Conservation (phyloP, 1,140 invertebrate genomes). For the Zaprionus capensis region DNA sequence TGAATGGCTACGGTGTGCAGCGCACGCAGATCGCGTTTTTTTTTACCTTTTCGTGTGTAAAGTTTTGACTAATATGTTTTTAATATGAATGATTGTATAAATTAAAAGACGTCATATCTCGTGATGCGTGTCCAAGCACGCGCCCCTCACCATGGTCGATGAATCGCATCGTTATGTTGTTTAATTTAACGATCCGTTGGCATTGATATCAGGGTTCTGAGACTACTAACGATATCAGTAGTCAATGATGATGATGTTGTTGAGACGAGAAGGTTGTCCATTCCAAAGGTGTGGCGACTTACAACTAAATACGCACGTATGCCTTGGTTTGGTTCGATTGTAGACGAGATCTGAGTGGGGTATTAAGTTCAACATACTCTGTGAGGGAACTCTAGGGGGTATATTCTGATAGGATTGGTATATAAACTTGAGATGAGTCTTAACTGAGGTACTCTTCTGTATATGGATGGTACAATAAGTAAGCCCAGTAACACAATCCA, state of each 20-base stretch:
- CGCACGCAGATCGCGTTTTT: not conserved
- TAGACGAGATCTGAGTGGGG: not conserved
- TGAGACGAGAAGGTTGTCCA: slow-evolving; percentile 26
- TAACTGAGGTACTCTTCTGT: not conserved
- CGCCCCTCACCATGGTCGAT: slow-evolving; percentile 41
- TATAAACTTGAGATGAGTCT: not conserved
- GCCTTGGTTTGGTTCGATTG: not conserved
- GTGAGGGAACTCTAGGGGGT: not conserved
- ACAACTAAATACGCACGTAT: slow-evolving; percentile 6
- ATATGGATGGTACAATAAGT: not conserved
- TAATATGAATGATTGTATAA: slow-evolving; percentile 64
- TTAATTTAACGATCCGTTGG: slow-evolving; percentile 30
- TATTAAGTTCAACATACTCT: not conserved
- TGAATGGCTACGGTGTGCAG: slow-evolving; percentile 17
- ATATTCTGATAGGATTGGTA: not conserved
- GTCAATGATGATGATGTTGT: slow-evolving; percentile 37
- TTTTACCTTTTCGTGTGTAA: slow-evolving; percentile 7
- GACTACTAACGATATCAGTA: slow-evolving; percentile 38
- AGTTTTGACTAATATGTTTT: slow-evolving; percentile 67
- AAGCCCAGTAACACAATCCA: not conserved
- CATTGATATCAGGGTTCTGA: slow-evolving; percentile 40
- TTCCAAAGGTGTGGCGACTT: slow-evolving; percentile 22
- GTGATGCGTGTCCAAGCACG: slow-evolving; percentile 52
- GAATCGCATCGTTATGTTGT: slow-evolving; percentile 5
- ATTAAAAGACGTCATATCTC: slow-evolving; percentile 43